phyloP scores from a whole-genome alignment of 2,888 invertebrate species.

The Neoascia interrupta region DNA sequence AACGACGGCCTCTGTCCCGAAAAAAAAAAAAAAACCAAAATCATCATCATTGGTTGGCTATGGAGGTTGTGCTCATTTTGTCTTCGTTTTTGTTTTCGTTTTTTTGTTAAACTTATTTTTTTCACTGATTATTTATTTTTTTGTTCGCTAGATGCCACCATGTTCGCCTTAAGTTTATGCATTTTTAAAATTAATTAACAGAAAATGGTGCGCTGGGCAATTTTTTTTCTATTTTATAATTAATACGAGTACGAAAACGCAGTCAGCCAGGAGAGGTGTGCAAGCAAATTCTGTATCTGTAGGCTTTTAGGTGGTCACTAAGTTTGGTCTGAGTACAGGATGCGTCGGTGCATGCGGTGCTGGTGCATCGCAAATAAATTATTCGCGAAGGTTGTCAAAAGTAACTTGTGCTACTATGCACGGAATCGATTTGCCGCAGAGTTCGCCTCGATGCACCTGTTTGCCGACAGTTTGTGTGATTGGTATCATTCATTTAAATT shows the following conservation, averaged over 20 bases:
- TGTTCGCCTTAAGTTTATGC: slow-evolving; percentile 63
- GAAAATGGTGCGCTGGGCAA: slow-evolving; percentile 40
- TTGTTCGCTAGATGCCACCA: slow-evolving; percentile 48
- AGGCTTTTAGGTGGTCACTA: too few relatives aligned
- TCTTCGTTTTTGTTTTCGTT: slow-evolving; percentile 27
- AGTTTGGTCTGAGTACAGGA: too few relatives aligned
- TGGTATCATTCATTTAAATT: slow-evolving; percentile 37
- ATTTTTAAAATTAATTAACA: slow-evolving; percentile 69
- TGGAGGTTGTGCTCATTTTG: slow-evolving; percentile 59
- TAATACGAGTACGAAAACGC: slow-evolving; percentile 29
- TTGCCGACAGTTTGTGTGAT: slow-evolving; percentile 20
- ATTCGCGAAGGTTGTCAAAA: slow-evolving; percentile 37
- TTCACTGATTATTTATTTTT: slow-evolving; percentile 50
- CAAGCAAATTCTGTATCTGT: not conserved
- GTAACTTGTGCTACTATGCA: slow-evolving; percentile 32
- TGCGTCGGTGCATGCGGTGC: not conserved
- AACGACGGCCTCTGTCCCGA: slow-evolving; percentile 22
- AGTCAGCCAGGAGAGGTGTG: not conserved
- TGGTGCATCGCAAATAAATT: slow-evolving; percentile 49
- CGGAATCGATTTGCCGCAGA: slow-evolving; percentile 20
- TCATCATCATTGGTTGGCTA: slow-evolving; percentile 55
- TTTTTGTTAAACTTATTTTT: slow-evolving; percentile 29
- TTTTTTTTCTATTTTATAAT: slow-evolving; percentile 47
- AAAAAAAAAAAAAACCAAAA: slow-evolving; percentile 33
- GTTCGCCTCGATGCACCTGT: slow-evolving; percentile 8